phyloP scores from a whole-genome alignment of 2,888 invertebrate species.

The Leptinotarsa rubiginosa region DNA sequence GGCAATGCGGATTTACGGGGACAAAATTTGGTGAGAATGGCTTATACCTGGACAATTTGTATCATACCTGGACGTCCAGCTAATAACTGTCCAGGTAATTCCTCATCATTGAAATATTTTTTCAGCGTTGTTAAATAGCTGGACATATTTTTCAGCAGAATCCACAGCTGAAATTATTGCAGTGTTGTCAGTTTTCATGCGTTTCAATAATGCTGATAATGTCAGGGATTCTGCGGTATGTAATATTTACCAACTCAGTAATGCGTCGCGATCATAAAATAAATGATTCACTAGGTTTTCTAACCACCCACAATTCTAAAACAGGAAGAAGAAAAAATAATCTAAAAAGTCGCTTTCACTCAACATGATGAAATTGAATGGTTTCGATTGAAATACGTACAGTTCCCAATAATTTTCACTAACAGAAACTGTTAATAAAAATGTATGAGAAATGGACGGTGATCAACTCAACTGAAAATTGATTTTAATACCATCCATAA shows the following conservation, averaged over 20 bases:
- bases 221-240: not conserved
- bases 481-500: no score
- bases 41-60: slow-evolving; percentile 1
- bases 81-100: not conserved
- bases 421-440: no score
- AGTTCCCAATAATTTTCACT: no score
- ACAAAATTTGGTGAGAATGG: not conserved
- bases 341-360: no score
- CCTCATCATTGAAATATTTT: not conserved
- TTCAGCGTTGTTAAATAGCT: not conserved
- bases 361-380: no score
- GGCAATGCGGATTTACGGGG: not conserved
- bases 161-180: not conserved
- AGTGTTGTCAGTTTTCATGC: not conserved
- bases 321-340: no score
- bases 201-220: not conserved
- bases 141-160: not conserved
- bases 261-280: not conserved
- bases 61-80: not conserved
- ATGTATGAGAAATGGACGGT: no score
- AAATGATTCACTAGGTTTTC: no score
- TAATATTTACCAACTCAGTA: not conserved
- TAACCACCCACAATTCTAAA: no score
- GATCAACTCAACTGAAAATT: no score
- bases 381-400: no score